phyloP scores from a whole-genome alignment of 92 coral and sea anemone genomes.

The Actinostola sp. region DNA sequence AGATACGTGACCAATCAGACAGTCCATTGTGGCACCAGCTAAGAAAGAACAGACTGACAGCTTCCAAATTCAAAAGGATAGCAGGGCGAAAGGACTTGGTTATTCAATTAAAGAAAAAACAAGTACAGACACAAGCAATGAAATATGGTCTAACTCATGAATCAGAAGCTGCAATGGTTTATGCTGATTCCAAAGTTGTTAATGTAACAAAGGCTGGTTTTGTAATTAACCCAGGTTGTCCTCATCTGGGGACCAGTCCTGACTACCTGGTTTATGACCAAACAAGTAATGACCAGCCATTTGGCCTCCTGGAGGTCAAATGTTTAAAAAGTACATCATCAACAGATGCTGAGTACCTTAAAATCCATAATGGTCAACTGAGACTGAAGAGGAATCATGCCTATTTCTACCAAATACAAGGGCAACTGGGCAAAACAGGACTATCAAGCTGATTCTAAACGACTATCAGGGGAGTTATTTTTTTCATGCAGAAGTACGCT shows the following conservation, averaged over 20 bases:
- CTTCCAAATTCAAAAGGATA: constrained; percentile 54
- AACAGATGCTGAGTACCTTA: too few relatives aligned
- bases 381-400: too few relatives aligned
- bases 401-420: too few relatives aligned
- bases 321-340: too few relatives aligned
- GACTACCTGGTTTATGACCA: constrained; percentile 46
- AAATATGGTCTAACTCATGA: constrained; percentile 37
- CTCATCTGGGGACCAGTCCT: constrained; percentile 53
- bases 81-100: constrained; percentile 25
- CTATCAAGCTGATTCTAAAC: too few relatives aligned
- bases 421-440: too few relatives aligned
- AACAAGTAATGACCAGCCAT: constrained; percentile 16
- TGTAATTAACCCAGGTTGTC: constrained; percentile 60
- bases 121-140: constrained; percentile 35
- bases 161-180: constrained; percentile 34
- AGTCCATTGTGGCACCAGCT: constrained; percentile 43
- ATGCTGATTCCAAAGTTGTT: constrained; percentile 24
- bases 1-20: constrained; percentile 52
- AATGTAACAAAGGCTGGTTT: constrained; percentile 40
- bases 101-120: constrained; percentile 14
- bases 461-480: too few relatives aligned
- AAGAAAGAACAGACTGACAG: constrained; percentile 37
- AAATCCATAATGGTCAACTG: too few relatives aligned
- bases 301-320: constrained; percentile 41
- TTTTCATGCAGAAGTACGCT: too few relatives aligned